Base-by-base conservation (phyloP, 2,888 invertebrate genomes). In the Pachliopta kotzebuea region DNA sequence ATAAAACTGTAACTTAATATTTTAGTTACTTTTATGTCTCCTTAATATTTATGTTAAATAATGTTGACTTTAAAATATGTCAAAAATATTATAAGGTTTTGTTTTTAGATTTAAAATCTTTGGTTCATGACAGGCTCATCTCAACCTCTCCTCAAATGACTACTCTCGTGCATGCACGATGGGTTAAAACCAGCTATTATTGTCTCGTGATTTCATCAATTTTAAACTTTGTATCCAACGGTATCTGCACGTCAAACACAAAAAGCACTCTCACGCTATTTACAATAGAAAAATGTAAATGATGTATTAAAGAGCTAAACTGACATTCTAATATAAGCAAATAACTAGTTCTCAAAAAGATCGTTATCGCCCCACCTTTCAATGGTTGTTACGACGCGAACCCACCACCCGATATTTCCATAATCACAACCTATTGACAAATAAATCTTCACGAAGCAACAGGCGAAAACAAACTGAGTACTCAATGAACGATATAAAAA, bases 381-480 rank as follows among this genome's bases (percentile, higher is more conserved):
- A 63, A 57, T 37, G 65, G 63, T 54, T 66, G 63, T 68, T 59
- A 53, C n/a, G 58, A 67, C 60, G 53, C 62, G 62, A 62, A 56
- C 60, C 65, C 62, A 52, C 60, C 67, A 66, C 65, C 66, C 60
- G 55, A 62, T 67, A 56, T 66, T 67, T 65, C 63, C 66, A 70
- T 69, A 67, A 66, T 62, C 67, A 56, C 45, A 58, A 67, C 69
- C 63, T 65, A 70, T 70, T 72, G 71, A 71, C 70, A 71, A 69
- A 74, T 75, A 75, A 73, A 73, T 73, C 73, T 66, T 68, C 59
- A 54, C 52, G 64, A 68, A 63, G 58, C 63, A 69, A 71, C 55
- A 23, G 59, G 55, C 55, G 59, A 63, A 58, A 63, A 59, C 63
- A 17, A 29, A 63, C 31, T 63, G 50, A 63, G 54, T 63, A 63